Conservation (phyloP, 2,888 invertebrate species). For the Laothoe populi region DNA sequence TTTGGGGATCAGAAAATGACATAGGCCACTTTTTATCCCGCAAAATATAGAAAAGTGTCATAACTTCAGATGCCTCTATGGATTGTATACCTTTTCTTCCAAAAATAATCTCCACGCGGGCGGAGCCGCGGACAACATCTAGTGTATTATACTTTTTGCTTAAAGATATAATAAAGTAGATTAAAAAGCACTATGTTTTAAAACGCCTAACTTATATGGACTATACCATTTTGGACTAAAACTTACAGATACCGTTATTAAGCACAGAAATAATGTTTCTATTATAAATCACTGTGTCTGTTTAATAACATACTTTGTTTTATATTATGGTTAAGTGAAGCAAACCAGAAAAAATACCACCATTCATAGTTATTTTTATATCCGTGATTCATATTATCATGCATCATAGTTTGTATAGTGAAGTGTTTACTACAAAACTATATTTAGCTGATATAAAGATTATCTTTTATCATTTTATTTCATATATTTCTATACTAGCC, state of each 20-base stretch:
- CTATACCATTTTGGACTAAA: background rate
- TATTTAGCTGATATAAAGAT: too few species aligned
- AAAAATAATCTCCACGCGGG: too few species aligned
- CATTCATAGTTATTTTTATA: background rate
- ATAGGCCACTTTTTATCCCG: too few species aligned
- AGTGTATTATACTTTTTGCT: too few species aligned
- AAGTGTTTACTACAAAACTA: background rate
- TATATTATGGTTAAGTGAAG: background rate
- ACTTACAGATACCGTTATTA: background rate
- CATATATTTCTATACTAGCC: too few species aligned
- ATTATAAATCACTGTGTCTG: background rate
- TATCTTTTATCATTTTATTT: too few species aligned
- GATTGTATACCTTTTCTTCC: too few species aligned
- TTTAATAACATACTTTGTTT: background rate
- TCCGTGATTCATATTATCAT: background rate
- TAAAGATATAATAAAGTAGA: too few species aligned
- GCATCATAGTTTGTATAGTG: background rate
- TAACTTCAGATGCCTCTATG: too few species aligned
- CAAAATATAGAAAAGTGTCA: too few species aligned
- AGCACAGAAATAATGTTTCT: background rate
- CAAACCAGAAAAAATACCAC: constrained; percentile 4
- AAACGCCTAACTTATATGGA: background rate
- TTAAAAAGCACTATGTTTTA: background rate
- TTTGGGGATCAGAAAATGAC: too few species aligned
- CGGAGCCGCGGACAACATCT: too few species aligned